Base-by-base conservation (phyloP, 2,888 invertebrate genomes). In the Rotaria macrura region DNA sequence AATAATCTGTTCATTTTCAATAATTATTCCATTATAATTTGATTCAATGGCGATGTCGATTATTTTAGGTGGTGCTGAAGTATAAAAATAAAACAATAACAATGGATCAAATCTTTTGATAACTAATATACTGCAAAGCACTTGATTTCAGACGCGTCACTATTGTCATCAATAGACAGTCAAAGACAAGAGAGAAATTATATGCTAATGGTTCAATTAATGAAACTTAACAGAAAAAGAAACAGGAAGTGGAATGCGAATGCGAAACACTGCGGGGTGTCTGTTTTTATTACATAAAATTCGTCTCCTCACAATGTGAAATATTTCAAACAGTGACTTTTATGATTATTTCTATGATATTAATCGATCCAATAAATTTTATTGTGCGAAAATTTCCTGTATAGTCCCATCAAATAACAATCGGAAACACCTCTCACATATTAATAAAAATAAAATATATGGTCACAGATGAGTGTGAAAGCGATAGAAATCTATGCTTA, bases 51-150 rank as follows among this genome's bases (percentile, higher is more conserved):
- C 43, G 23, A 79, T 79, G 43, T 79, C 79, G 79, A 79, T 10
- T n/a, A 79, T 79, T 25, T 79, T 79, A 43, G 79, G 79, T 10
- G 79, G 79, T 79, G 79, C 79, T 79, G 34, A 20, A 79, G 43
- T n/a, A 79, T 25, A 52, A 23, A 52, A 52, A 52, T 6, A 14
- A n/a, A 43, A 43, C 25, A 14, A 43, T 40, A 43, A 79, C n/a
- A 7, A 40, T 25, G 17, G 38, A 65, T 65, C 34, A 38, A 65
- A 65, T 65, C 3, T 65, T 14, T 65, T 34, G n/a, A 12, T 17
- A 38, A 65, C 0, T 5, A 38, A 34, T 34, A 65, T 29, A 34
- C 3, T 34, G 14, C 17, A 14, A 65, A 65, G n/a, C 34, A 65
- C 65, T 65, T 65, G 34, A 65, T 65, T 65, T 34, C 20, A 34